Conservation (phyloP, 2,113 vertebrate genomes). For the Amblyornis subalaris region DNA sequence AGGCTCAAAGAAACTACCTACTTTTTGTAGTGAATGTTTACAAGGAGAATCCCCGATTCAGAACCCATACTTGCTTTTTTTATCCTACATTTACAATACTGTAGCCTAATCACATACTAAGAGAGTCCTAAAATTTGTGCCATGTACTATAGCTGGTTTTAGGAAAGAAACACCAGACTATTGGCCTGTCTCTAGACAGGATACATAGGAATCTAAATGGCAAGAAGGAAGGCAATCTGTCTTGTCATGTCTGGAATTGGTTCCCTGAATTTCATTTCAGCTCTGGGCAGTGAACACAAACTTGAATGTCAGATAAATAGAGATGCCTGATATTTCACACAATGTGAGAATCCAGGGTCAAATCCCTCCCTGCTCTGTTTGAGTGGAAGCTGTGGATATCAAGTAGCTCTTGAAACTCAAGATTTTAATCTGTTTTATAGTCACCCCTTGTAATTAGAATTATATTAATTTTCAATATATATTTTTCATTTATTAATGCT, state of each 20-base stretch:
- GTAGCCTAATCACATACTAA: neutral
- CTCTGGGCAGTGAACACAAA: neutral
- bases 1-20: neutral
- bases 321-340: neutral
- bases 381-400: neutral
- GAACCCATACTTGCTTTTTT: accelerated
- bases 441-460: neutral
- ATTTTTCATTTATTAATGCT: neutral
- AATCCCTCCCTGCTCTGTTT: neutral
- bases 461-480: neutral
- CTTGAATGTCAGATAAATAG: neutral
- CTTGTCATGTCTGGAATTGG: neutral
- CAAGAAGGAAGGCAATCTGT: neutral
- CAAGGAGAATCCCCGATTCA: neutral
- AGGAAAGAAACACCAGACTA: neutral
- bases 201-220: neutral
- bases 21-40: neutral
- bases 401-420: neutral
- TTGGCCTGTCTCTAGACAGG: neutral
- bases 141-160: neutral
- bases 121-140: neutral
- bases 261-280: neutral
- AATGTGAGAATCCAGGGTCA: neutral
- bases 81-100: neutral
- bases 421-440: neutral